Base-by-base conservation (phyloP, 2,113 vertebrate species). In the Empidonax alnorum region DNA sequence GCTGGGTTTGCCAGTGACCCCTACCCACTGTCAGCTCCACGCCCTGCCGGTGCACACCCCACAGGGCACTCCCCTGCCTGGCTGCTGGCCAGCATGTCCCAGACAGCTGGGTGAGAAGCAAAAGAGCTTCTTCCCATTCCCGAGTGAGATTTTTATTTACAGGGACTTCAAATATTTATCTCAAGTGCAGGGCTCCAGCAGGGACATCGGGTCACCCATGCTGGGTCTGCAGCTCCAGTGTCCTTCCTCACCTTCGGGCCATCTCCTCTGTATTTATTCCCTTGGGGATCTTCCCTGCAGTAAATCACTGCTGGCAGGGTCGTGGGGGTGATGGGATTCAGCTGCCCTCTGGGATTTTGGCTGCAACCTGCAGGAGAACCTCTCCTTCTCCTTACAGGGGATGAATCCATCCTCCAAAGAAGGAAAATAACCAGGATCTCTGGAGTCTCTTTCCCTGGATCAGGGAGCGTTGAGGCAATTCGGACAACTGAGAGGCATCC, bases 81-180 rank as follows among this genome's bases (percentile, higher is more conserved):
- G 83, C 89, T 79, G 62, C 20, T 47, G 33, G 78, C 78, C 90
- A 93, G 30, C 3, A 0, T 0, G 0, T 37, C 86, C 83, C 76
- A 62, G 74, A 12, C 81, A 24, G 56, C 93, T 73, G 85, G 35
- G 68, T 12, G 35, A 92, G 91, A 76, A 95, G 81, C 0, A 17
- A 92, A 94, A 97, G 90, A 95, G 81, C 78, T 90, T 84, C 69
- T 75, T 55, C 44, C 61, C 47, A 22, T 46, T 56, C 83, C 75
- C 2, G 0, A 72, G 44, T 0, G 5, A 92, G 56, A 61, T 19
- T 49, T 92, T 72, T 96, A 89, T 97, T 97, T 97, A 96, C 84
- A 71, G 39, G 25, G 44, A 76, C 68, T 94, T 76, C 46, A 96
- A 97, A 97, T 97, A 96, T 97, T 97, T 96, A 94, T 79, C 53